Conservation (phyloP, 2,888 invertebrate species). For the Diogma glabrata region DNA sequence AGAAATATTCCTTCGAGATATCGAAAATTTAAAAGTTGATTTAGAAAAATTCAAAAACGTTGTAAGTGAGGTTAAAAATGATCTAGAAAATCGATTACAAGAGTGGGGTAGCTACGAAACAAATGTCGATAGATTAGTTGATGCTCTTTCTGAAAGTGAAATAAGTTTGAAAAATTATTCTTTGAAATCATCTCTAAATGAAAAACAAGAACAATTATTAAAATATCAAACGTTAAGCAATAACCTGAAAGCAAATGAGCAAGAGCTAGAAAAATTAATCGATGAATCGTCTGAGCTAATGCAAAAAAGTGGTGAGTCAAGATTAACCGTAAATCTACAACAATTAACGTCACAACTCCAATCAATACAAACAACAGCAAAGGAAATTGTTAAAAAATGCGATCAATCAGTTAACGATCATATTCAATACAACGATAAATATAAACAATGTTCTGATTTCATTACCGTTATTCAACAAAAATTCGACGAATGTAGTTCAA, state of each 20-base stretch:
- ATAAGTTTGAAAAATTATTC: constrained; percentile 73
- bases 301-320: constrained; percentile 73
- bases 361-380: constrained; percentile 76
- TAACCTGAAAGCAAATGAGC: constrained; percentile 70
- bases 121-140: constrained; percentile 66
- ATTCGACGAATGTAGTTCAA: constrained; percentile 53
- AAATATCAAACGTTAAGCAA: constrained; percentile 77
- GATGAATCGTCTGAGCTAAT: constrained; percentile 77
- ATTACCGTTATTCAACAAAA: constrained; percentile 61
- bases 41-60: constrained; percentile 70
- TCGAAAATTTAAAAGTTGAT: constrained; percentile 68
- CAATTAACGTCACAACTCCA: constrained; percentile 84
- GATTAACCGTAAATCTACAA: constrained; percentile 78
- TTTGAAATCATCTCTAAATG: constrained; percentile 71
- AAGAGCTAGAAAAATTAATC: constrained; percentile 74
- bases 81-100: constrained; percentile 70
- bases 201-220: constrained; percentile 80
- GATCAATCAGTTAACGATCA: constrained; percentile 80
- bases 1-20: constrained; percentile 73
- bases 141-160: constrained; percentile 81
- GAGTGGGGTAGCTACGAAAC: constrained; percentile 89
- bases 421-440: constrained; percentile 65
- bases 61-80: constrained; percentile 64
- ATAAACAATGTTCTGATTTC: constrained; percentile 74
- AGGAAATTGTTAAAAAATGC: constrained; percentile 84